A percentile compares a stretch with the other conserved stretches of the same genome.
Evolutionary conservation across 2,797 vertebrate species (phyloP).

Genomic region (Platyrinchus mystaceus): DNA sequence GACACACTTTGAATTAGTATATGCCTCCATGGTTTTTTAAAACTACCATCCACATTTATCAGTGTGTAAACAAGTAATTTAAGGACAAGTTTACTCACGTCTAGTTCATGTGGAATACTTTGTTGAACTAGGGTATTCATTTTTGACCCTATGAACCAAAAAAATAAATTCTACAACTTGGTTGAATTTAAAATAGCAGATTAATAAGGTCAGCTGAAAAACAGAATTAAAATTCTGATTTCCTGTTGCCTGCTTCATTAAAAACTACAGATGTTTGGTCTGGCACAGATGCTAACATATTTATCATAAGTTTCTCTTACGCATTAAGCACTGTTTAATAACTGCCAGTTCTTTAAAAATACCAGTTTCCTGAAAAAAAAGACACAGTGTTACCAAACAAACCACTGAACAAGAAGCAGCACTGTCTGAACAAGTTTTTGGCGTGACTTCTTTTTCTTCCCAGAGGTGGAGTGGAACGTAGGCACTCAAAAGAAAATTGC

Average conservation of each 20-base stretch:
- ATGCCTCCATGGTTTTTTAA: not conserved
- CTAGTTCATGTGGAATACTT: not conserved
- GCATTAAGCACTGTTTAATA: constrained; percentile 21
- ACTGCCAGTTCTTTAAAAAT: constrained; percentile 27
- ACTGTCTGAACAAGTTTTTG: not conserved
- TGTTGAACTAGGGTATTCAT: not conserved
- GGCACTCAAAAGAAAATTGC: constrained; percentile 10
- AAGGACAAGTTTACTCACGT: not conserved
- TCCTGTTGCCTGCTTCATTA: not conserved
- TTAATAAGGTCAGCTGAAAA: not conserved
- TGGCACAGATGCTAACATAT: constrained; percentile 27
- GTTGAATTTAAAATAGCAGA: constrained; percentile 1
- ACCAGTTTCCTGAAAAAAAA: not conserved
- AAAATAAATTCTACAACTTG: not conserved
- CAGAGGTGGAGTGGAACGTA: not conserved
- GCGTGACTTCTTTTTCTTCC: not conserved
- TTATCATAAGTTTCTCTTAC: not conserved
- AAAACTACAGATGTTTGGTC: constrained; percentile 55
- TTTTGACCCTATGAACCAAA: constrained; percentile 3
- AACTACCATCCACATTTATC: not conserved
- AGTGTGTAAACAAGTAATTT: not conserved
- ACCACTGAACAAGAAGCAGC: not conserved
- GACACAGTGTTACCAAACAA: not conserved
- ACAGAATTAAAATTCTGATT: constrained; percentile 4
- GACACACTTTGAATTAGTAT: not conserved